Evolutionary conservation across 2,113 vertebrate genomes (phyloP), one percentile per base, ranked within the genome.

Genomic region (Amblyornis subalaris): DNA sequence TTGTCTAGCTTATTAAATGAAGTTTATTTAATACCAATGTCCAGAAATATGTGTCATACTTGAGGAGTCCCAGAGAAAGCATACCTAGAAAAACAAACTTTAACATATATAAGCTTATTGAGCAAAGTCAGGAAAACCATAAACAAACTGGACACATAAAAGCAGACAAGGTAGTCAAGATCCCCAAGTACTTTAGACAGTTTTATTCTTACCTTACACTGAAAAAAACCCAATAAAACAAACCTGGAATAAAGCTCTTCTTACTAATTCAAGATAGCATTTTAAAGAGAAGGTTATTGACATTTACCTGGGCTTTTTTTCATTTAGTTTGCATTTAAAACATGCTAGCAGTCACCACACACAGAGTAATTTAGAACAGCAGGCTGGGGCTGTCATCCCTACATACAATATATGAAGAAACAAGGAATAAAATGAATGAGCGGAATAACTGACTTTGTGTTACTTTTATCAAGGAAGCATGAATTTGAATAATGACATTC

Each of bases 401-500:
- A 45, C 17, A 53, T 13, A 90, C 72, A 90, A 76, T 12, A 18
- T 14, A 18, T 16, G 21, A 79, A 90, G 40, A 88, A 80, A 44
- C 48, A 13, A 86, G 13, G 31, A 90, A 74, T 26, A 55, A 83
- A 90, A 82, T 22, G 22, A 88, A 61, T 44, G 7, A 75, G 12
- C 10, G 75, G 9, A 57, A 28, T 77, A 83, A 62, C 31, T 51
- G 12, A 58, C 38, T 93, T 93, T 69, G 48, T 6, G 1, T 72
- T 94, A 65, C 13, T 74, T 95, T 93, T 81, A 55, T 58, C 61
- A 81, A 84, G 57, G 67, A 66, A 88, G 17, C 7, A 3, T 40
- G 61, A 81, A 55, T 90, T 81, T 84, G 33, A 92, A 84, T 92
- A 95, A 93, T 88, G n/a, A 24, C 44, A 91, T 80, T 71, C 35